These are phyloP conservation scores for Notarius lentiginosus DNA, from an alignment of 2,113 vertebrate genomes.

Conservation along the genomic window DNA sequence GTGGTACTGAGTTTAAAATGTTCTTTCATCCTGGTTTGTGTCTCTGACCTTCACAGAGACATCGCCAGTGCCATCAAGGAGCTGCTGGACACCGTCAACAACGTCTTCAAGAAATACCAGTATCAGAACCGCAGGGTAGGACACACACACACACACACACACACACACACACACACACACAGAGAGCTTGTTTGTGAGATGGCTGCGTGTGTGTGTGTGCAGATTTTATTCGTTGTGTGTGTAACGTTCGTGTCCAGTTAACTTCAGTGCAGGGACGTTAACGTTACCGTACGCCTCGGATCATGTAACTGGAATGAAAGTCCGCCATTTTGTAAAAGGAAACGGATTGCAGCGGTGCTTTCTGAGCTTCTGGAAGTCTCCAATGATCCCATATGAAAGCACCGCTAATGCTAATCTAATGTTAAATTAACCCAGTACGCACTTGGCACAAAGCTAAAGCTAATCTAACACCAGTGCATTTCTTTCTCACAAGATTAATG, in stretches of 20 bases:
- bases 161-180: neutral
- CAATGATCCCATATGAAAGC: neutral
- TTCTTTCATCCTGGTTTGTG: neutral
- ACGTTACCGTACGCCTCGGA: neutral
- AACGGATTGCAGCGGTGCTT: neutral
- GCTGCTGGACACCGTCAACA: slow-evolving; percentile 99
- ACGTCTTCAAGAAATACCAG: slow-evolving; percentile 98
- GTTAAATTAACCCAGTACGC: neutral
- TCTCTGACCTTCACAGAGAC: slow-evolving; percentile 82
- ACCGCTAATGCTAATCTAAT: neutral
- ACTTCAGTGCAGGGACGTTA: neutral
- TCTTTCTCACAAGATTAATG: no score
- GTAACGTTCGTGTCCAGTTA: neutral
- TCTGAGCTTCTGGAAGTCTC: neutral
- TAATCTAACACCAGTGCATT: neutral
- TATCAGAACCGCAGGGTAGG: slow-evolving; percentile 99
- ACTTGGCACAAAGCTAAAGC: no score
- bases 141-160: neutral
- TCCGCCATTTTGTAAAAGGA: neutral
- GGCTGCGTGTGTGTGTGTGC: neutral
- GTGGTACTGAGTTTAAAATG: neutral
- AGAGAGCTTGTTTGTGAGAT: neutral
- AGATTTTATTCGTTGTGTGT: neutral
- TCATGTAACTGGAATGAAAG: neutral
- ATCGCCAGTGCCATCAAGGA: slow-evolving; percentile 99